phyloP scores from a whole-genome alignment of 2,113 vertebrate species.

The Oenanthe melanoleuca region DNA sequence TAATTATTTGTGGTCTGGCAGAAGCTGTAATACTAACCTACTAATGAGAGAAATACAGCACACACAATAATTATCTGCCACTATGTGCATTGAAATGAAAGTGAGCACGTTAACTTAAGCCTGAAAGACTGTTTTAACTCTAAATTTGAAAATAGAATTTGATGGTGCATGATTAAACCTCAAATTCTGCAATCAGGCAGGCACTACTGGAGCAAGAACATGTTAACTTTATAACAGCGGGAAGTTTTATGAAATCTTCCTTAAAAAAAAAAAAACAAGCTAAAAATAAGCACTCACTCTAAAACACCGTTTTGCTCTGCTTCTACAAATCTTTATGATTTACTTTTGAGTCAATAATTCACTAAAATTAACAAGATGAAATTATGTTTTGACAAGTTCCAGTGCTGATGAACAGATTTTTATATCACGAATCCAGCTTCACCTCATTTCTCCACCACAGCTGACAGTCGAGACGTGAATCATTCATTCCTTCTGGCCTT shows the following conservation, averaged over 20 bases:
- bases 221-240: not conserved
- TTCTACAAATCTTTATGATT: slow-evolving; percentile 51
- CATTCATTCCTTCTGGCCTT: slow-evolving; percentile 58
- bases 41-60: slow-evolving; percentile 45
- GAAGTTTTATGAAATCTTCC: slow-evolving; percentile 3
- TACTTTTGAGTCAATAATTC: slow-evolving; percentile 56
- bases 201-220: not conserved
- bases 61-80: not conserved
- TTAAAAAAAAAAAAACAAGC: not conserved
- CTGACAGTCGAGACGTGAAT: slow-evolving; percentile 50
- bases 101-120: not conserved
- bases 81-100: slow-evolving; percentile 1
- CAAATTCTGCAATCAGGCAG: not conserved
- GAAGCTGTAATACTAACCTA: slow-evolving; percentile 32
- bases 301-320: slow-evolving; percentile 38
- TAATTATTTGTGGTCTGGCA: slow-evolving; percentile 49
- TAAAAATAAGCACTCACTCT: not conserved
- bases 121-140: slow-evolving; percentile 15
- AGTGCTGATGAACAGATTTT: slow-evolving; percentile 55
- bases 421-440: slow-evolving; percentile 48
- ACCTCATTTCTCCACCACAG: slow-evolving; percentile 29
- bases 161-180: slow-evolving; percentile 25
- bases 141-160: slow-evolving; percentile 33
- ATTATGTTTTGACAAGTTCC: slow-evolving; percentile 67
- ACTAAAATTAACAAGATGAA: slow-evolving; percentile 65